phyloP scores from a whole-genome alignment of 2,797 vertebrate genomes.

The Poeciliopsis turneri region DNA sequence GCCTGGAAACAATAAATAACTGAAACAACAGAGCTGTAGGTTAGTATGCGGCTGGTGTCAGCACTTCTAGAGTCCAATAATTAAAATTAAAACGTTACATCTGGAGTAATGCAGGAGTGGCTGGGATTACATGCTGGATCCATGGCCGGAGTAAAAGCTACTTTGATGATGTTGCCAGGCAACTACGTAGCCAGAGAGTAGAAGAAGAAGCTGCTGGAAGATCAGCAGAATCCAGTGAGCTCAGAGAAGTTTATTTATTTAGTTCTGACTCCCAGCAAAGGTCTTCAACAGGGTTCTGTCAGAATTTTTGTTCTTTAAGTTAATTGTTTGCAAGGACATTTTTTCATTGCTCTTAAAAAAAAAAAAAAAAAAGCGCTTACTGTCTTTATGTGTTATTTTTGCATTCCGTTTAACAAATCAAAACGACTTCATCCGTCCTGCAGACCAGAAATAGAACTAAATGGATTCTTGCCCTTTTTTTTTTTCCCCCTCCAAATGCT shows the following conservation, averaged over 20 bases:
- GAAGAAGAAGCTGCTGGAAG: neutral
- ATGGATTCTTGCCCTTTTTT: neutral
- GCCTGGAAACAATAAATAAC: neutral
- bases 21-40: neutral
- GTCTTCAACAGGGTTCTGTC: neutral
- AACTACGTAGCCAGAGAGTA: neutral
- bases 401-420: neutral
- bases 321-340: neutral
- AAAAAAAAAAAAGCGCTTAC: too few relatives aligned
- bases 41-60: slow-evolving; percentile 6
- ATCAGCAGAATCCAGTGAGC: neutral
- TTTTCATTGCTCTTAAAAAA: neutral
- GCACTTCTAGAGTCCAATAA: slow-evolving; percentile 19
- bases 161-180: slow-evolving; percentile 18
- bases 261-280: neutral
- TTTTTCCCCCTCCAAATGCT: slow-evolving; percentile 3
- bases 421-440: neutral
- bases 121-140: slow-evolving; percentile 10
- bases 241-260: neutral
- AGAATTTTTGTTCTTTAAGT: neutral
- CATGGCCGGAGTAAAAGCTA: neutral
- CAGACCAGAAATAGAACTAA: neutral
- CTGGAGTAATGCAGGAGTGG: neutral
- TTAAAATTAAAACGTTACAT: slow-evolving; percentile 27
- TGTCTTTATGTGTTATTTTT: neutral